Conservation (phyloP, 1,140 invertebrate species). For the Habropoda laboriosa region DNA sequence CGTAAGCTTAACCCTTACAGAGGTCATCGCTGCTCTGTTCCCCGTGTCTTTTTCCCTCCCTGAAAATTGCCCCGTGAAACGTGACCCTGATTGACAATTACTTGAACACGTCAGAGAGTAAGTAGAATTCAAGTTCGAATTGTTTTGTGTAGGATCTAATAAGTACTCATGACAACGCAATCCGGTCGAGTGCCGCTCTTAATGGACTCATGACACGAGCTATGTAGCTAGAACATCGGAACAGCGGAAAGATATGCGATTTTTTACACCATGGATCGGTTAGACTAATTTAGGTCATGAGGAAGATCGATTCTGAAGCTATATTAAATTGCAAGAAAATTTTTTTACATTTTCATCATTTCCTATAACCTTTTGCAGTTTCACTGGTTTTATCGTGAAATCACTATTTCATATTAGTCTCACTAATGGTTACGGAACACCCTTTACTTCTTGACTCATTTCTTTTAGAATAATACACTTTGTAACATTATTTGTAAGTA, state of each 20-base stretch:
- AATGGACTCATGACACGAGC: slow-evolving; percentile 31
- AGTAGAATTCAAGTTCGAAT: neutral
- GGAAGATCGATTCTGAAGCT: neutral
- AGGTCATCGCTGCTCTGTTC: slow-evolving; percentile 70
- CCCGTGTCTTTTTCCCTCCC: neutral
- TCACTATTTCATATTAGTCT: too few species aligned
- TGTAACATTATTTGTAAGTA: too few species aligned
- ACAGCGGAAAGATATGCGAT: neutral
- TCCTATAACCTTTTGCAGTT: too few species aligned
- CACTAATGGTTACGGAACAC: too few species aligned
- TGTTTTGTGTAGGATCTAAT: neutral
- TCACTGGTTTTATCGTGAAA: too few species aligned
- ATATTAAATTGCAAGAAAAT: neutral
- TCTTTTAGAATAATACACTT: too few species aligned
- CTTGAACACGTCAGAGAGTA: neutral
- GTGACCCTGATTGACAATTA: neutral
- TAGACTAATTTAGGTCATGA: neutral
- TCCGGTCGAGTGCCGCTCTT: neutral
- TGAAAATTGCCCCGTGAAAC: neutral
- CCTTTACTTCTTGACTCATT: too few species aligned
- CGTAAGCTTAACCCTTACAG: slow-evolving; percentile 67
- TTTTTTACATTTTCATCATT: too few species aligned
- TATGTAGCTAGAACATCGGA: neutral
- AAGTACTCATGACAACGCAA: slow-evolving; percentile 4
- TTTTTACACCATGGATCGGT: neutral